Evolutionary conservation across 2,797 vertebrate genomes (phyloP).

Genomic region (Phrynocephalus forsythii): DNA sequence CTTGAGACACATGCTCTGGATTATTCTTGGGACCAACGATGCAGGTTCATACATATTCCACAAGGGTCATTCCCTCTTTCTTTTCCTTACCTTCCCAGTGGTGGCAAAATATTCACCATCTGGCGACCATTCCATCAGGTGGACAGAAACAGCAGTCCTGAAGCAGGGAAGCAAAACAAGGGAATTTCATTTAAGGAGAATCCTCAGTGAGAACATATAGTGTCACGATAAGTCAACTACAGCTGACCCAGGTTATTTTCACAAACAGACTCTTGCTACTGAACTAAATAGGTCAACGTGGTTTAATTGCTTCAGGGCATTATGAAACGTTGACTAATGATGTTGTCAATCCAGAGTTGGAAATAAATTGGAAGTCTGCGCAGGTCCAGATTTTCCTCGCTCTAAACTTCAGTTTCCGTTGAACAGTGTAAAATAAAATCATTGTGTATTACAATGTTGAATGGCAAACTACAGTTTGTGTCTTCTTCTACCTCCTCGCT

Average conservation of each 20-base stretch:
- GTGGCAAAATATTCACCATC: conserved; percentile 98
- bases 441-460: neutral
- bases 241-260: conserved; percentile 19
- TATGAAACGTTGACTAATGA: neutral
- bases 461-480: neutral
- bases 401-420: neutral
- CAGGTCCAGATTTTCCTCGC: too few relatives aligned
- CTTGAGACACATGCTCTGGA: too few relatives aligned
- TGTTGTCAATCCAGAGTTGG: neutral
- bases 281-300: neutral
- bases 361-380: neutral
- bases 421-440: neutral
- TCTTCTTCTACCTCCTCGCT: neutral
- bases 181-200: neutral
- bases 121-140: conserved; percentile 95
- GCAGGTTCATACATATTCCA: too few relatives aligned
- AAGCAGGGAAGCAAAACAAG: conserved; percentile 24
- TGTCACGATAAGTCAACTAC: conserved; percentile 6
- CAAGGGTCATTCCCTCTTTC: neutral
- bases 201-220: conserved; percentile 25
- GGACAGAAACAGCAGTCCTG: conserved; percentile 92
- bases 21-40: neutral
- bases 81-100: conserved; percentile 90
- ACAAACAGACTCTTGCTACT: neutral
- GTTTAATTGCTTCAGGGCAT: neutral